Evolutionary conservation across 2,113 vertebrate species (phyloP).

Genomic region (Hucho hucho): DNA sequence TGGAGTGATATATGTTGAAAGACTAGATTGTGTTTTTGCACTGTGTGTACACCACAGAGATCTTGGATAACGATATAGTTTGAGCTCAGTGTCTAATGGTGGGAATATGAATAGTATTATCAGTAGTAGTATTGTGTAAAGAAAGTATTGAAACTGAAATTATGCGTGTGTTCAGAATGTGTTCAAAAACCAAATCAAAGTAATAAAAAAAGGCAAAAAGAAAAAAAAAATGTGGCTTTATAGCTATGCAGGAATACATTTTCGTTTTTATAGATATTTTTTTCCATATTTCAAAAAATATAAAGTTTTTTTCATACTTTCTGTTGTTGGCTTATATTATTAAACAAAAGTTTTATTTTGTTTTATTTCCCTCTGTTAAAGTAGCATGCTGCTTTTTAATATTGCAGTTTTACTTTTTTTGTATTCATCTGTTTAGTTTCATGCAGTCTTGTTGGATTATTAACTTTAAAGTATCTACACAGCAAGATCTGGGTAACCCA

Average conservation of each 20-base stretch:
- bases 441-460: constrained; percentile 82
- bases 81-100: constrained; percentile 41
- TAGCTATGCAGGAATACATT: constrained; percentile 79
- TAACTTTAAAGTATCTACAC: constrained; percentile 87
- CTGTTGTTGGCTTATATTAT: constrained; percentile 74
- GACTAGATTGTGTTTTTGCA: constrained; percentile 42
- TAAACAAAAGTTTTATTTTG: constrained; percentile 80
- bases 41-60: constrained; percentile 45
- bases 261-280: constrained; percentile 73
- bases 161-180: constrained; percentile 7
- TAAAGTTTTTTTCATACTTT: constrained; percentile 78
- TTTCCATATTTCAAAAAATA: constrained; percentile 84
- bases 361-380: constrained; percentile 65
- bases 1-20: constrained; percentile 39
- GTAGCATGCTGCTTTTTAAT: constrained; percentile 81
- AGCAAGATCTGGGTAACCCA: constrained; percentile 71
- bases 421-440: constrained; percentile 77
- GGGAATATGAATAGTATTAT: constrained; percentile 46
- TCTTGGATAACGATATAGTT: constrained; percentile 35
- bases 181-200: constrained; percentile 17
- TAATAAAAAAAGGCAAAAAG: constrained; percentile 44
- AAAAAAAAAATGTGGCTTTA: constrained; percentile 74
- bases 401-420: constrained; percentile 80
- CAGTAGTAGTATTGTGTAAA: constrained; percentile 47
- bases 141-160: constrained; percentile 45